These are phyloP conservation scores for Odocoileus virginianus DNA, from an alignment of 2,113 vertebrate species.

Conservation along the genomic window DNA sequence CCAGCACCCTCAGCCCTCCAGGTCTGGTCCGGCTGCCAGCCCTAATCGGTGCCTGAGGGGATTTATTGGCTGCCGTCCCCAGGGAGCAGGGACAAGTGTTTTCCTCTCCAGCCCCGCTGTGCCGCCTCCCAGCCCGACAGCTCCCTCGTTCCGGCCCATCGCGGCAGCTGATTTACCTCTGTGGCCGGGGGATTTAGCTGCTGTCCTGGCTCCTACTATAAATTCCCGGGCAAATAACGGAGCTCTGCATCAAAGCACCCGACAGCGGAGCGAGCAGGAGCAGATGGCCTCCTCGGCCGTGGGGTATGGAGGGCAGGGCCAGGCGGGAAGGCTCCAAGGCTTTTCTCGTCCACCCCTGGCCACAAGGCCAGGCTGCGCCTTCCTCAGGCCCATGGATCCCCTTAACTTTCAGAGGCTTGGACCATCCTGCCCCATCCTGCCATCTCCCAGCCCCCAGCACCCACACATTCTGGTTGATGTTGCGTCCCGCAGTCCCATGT, in stretches of 20 bases:
- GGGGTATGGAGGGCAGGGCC: background rate
- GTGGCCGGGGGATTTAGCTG: constrained; percentile 73
- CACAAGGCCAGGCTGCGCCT: background rate
- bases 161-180: constrained; percentile 72
- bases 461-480: background rate
- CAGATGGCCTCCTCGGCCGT: constrained; percentile 20
- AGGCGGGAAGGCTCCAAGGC: background rate
- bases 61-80: constrained; percentile 56
- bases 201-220: constrained; percentile 70
- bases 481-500: background rate
- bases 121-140: constrained; percentile 28
- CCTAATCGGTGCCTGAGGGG: constrained; percentile 47
- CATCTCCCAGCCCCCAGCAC: background rate
- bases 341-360: background rate
- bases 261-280: constrained; percentile 46
- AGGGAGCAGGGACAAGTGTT: constrained; percentile 65
- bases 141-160: constrained; percentile 66
- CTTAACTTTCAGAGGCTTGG: background rate
- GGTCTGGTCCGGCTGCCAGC: background rate
- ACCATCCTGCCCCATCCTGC: accelerated
- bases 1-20: background rate
- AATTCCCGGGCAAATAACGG: constrained; percentile 71
- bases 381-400: background rate
- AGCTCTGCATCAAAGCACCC: constrained; percentile 68
- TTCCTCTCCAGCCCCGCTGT: constrained; percentile 56